Evolutionary conservation across 1,140 invertebrate genomes (phyloP).

Genomic region (Leptinotarsa defecta): DNA sequence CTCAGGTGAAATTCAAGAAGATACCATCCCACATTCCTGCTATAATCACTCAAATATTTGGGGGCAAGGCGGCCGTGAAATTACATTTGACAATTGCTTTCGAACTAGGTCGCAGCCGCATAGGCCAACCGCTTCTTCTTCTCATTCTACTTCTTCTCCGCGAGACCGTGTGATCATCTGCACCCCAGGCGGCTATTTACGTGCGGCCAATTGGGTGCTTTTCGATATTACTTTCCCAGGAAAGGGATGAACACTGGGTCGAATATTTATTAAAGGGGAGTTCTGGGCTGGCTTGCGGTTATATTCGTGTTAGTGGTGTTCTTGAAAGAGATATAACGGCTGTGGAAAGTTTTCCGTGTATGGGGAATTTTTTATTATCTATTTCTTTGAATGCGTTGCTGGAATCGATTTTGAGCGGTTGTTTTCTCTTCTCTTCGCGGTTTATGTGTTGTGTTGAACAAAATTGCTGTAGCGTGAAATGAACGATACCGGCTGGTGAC

Average conservation of each 20-base stretch:
- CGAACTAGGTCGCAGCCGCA: background rate
- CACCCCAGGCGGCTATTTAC: conserved; percentile 19
- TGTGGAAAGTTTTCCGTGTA: background rate
- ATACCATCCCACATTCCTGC: conserved; percentile 15
- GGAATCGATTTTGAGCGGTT: too few relatives aligned
- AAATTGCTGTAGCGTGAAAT: too few relatives aligned
- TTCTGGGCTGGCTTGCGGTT: background rate
- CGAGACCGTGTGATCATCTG: background rate
- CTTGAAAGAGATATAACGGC: background rate
- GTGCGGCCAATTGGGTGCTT: conserved; percentile 15
- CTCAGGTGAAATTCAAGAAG: background rate
- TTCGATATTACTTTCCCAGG: conserved; percentile 16
- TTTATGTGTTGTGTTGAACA: too few relatives aligned
- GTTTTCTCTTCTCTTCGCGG: too few relatives aligned
- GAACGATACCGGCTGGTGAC: too few relatives aligned
- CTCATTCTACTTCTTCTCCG: background rate
- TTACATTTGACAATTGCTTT: conserved; percentile 28
- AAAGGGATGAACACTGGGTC: background rate
- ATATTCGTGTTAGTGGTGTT: background rate
- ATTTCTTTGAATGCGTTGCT: too few relatives aligned
- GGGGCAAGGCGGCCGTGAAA: conserved; percentile 7
- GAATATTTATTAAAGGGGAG: conserved; percentile 11
- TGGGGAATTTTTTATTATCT: too few relatives aligned
- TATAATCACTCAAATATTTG: conserved; percentile 24
- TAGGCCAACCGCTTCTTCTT: background rate